Conservation (phyloP, 1,140 invertebrate genomes). For the Diorhabda carinulata region DNA sequence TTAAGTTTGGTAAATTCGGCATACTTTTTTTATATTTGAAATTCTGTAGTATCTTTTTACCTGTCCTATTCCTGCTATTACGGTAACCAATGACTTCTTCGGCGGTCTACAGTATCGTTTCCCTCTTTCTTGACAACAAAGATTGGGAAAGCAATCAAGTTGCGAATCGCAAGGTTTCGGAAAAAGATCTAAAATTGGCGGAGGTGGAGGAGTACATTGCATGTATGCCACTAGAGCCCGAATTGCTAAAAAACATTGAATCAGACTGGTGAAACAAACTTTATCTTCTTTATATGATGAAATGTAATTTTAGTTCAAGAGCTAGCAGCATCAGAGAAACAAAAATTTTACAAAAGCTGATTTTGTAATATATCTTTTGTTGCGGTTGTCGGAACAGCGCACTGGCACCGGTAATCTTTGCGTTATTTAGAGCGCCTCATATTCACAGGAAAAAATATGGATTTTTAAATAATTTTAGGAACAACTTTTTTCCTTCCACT, state of each 20-base stretch:
- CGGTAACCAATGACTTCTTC: slow-evolving; percentile 59
- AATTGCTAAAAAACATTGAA: slow-evolving; percentile 49
- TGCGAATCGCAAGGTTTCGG: slow-evolving; percentile 62
- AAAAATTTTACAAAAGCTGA: too few species aligned
- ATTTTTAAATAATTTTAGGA: too few species aligned
- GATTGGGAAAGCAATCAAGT: slow-evolving; percentile 69
- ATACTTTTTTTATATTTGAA: slow-evolving; percentile 10
- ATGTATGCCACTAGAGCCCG: slow-evolving; percentile 60
- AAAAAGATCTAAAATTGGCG: slow-evolving; percentile 60
- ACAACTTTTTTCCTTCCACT: too few species aligned
- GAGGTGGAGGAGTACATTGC: slow-evolving; percentile 66
- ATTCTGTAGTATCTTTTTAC: slow-evolving; percentile 20
- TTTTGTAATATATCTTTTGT: too few species aligned
- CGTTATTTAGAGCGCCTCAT: too few species aligned
- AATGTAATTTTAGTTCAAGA: too few species aligned
- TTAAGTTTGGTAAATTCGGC: neutral
- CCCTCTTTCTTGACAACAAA: slow-evolving; percentile 67
- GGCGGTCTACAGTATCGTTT: slow-evolving; percentile 65
- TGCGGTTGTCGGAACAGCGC: too few species aligned
- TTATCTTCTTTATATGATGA: too few species aligned
- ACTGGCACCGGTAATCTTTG: too few species aligned
- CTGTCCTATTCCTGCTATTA: slow-evolving; percentile 55
- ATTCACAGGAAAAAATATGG: too few species aligned
- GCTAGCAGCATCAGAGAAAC: too few species aligned
- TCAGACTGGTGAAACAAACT: too few species aligned